Conservation (phyloP, 2,888 invertebrate genomes). For the Suillia variegata region DNA sequence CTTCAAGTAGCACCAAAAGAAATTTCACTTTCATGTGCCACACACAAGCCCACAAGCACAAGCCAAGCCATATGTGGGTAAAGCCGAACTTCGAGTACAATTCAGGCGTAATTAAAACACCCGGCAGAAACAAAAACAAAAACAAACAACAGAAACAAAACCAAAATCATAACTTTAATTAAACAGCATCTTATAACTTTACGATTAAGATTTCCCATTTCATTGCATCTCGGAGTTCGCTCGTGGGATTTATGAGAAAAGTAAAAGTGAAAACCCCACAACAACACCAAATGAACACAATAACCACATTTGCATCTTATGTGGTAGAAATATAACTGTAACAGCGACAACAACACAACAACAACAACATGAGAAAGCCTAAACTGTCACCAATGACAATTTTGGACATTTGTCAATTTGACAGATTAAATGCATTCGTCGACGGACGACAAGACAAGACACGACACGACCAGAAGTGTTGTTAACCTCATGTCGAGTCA, state of each 20-base stretch:
- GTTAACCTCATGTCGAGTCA: not conserved
- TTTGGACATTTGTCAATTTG: constrained; percentile 15
- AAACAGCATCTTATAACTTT: constrained; percentile 42
- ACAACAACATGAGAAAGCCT: constrained; percentile 26
- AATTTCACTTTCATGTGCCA: constrained; percentile 50
- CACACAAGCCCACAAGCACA: constrained; percentile 30
- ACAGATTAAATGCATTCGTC: constrained; percentile 7
- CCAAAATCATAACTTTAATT: constrained; percentile 20
- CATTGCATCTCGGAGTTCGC: constrained; percentile 39
- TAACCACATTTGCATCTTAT: constrained; percentile 47
- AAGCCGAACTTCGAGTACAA: constrained; percentile 36
- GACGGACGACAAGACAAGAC: not conserved
- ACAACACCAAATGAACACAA: constrained; percentile 28
- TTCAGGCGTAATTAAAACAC: constrained; percentile 42
- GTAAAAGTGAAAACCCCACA: constrained; percentile 52
- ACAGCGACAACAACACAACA: constrained; percentile 17
- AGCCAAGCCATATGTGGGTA: not conserved
- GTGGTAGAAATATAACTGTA: constrained; percentile 31
- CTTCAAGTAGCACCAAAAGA: constrained; percentile 33
- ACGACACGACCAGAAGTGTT: not conserved
- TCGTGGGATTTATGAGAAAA: constrained; percentile 39
- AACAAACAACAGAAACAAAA: constrained; percentile 35
- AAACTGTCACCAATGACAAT: constrained; percentile 6
- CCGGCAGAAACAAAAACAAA: constrained; percentile 34
- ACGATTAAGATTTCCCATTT: constrained; percentile 49